Base-by-base conservation (phyloP, 2,888 invertebrate species). In the Choreutis nemorana region DNA sequence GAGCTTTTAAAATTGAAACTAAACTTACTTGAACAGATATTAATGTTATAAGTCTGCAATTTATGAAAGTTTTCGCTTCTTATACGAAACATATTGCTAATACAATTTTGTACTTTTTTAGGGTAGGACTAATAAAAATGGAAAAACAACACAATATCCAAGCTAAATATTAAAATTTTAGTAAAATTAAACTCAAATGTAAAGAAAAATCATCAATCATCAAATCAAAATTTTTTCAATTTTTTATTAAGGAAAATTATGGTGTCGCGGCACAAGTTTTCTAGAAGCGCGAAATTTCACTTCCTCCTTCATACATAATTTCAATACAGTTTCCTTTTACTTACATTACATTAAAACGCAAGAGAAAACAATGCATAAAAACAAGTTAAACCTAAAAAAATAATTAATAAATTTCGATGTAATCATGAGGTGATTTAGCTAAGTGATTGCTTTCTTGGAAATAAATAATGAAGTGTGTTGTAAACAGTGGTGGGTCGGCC, bases 401-500 rank as follows among this genome's bases (percentile, higher is more conserved):
- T 51, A 40, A 52, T 55, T 54, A 40, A 42, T 41, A 55, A 68
- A 64, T 68, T 66, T 55, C 34, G 14, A 30, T 13, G 29, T 36
- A 26, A 41, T 42, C 42, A 47, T 12, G 35, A 32, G 14, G 18
- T n/a, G 23, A 31, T 55, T 53, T 47, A 35, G 44, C 55, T 37
- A 58, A 44, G 35, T 54, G 48, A 26, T 38, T 49, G 43, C 34
- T 29, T 30, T 42, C 51, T 54, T 54, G 46, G 16, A 49, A 37
- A 38, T 44, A 55, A 70, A 66, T 58, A 56, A 56, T 48, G 45
- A 48, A 50, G 57, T 72, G 58, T 67, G 56, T 83, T 83, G 82
- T 68, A 71, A 75, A 73, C 68, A 80, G 84, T 85, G 84, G 84
- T 85, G 81, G 81, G 83, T 84, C 85, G 82, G 85, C 85, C 85